A percentile compares a stretch with the other conserved stretches of the same genome.
These are phyloP conservation scores for Sinopyrophorus schimmeli DNA, from an alignment of 2,888 invertebrate species.

Conservation along the genomic window DNA sequence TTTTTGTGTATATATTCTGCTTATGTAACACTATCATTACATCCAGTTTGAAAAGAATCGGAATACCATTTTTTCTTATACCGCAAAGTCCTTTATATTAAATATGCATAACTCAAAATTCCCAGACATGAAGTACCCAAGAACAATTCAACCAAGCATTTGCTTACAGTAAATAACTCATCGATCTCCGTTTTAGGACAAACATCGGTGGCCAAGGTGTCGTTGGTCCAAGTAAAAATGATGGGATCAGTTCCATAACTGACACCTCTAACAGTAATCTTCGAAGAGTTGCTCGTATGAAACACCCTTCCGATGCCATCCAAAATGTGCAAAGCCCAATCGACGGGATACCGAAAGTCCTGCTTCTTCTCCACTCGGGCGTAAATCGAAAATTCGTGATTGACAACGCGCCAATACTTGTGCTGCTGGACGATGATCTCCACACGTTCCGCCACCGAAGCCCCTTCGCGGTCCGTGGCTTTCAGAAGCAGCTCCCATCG, in stretches of 20 bases:
- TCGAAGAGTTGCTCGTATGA: conserved; percentile 61
- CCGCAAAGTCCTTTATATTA: too few species aligned
- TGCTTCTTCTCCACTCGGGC: conserved; percentile 65
- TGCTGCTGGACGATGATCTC: conserved; percentile 83
- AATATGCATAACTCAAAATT: too few species aligned
- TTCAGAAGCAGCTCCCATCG: conserved; percentile 79
- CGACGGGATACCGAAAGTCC: conserved; percentile 68
- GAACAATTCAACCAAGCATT: too few species aligned
- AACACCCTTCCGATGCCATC: conserved; percentile 63
- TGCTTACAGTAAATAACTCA: conserved; percentile 65
- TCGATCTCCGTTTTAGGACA: conserved; percentile 79
- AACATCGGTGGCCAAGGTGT: conserved; percentile 74
- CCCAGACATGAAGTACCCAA: too few species aligned
- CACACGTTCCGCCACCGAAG: conserved; percentile 70
- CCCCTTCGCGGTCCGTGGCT: conserved; percentile 79
- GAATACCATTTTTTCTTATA: too few species aligned
- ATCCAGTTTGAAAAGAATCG: too few species aligned
- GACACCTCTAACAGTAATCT: conserved; percentile 71
- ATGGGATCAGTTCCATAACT: conserved; percentile 64
- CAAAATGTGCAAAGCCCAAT: conserved; percentile 77
- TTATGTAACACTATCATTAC: too few species aligned
- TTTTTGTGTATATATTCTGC: too few species aligned
- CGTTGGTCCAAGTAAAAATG: conserved; percentile 84
- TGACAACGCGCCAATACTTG: conserved; percentile 74
- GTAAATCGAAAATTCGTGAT: conserved; percentile 78